phyloP scores from a whole-genome alignment of 2,113 vertebrate species.

The Phalacrocorax aristotelis region DNA sequence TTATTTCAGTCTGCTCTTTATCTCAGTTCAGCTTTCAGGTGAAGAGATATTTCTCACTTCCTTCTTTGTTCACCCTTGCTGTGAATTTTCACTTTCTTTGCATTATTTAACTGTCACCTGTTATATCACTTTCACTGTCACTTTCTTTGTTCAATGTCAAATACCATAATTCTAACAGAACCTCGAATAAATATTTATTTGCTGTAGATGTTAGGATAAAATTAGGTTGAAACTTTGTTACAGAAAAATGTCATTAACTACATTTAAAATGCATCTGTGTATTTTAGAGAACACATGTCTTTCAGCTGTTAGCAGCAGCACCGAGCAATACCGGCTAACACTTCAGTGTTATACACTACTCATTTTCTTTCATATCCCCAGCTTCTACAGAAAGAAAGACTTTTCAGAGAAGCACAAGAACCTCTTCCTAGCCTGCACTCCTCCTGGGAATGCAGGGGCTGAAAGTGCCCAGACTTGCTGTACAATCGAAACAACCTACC shows the following conservation, averaged over 20 bases:
- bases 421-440: neutral
- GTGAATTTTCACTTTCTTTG: neutral
- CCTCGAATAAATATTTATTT: neutral
- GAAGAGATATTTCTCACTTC: neutral
- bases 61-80: neutral
- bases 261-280: neutral
- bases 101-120: neutral
- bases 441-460: neutral
- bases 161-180: neutral
- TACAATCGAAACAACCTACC: neutral
- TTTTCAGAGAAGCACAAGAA: neutral
- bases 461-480: neutral
- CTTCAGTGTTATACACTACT: no score
- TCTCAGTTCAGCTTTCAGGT: neutral
- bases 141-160: neutral
- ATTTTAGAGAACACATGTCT: neutral
- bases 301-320: neutral
- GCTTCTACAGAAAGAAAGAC: neutral
- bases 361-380: neutral
- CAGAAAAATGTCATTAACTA: neutral
- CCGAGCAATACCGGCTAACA: neutral
- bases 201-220: neutral
- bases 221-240: neutral
- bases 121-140: neutral
- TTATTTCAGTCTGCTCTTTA: neutral